phyloP scores from a whole-genome alignment of 2,797 vertebrate species.

The Rhincodon typus region DNA sequence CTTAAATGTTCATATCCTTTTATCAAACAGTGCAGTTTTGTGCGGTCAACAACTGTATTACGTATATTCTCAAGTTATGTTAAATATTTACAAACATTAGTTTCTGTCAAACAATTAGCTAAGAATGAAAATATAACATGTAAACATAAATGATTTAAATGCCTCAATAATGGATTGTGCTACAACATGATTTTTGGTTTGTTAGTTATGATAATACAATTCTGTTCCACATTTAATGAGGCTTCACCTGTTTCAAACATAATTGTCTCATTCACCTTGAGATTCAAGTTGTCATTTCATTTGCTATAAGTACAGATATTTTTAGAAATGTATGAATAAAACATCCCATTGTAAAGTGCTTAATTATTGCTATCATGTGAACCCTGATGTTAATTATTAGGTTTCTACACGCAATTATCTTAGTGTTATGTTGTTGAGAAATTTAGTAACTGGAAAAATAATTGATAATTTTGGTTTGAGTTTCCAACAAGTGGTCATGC shows the following conservation, averaged over 20 bases:
- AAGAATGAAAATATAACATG: not conserved
- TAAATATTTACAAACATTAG: not conserved
- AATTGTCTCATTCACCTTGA: not conserved
- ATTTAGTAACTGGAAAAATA: not conserved
- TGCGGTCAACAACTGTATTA: not conserved
- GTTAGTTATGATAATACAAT: conserved; percentile 10
- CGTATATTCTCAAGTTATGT: not conserved
- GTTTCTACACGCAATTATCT: not conserved
- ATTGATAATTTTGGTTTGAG: not conserved
- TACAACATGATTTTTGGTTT: not conserved
- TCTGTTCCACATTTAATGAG: conserved; percentile 11
- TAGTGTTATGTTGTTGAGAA: not conserved
- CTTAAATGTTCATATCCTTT: not conserved
- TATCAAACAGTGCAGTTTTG: not conserved
- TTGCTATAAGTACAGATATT: not conserved
- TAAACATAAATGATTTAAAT: not conserved
- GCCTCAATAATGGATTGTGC: not conserved
- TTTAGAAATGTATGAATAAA: not conserved
- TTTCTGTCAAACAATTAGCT: not conserved
- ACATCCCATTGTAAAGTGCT: not conserved
- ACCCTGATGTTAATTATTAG: not conserved
- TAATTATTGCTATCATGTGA: not conserved
- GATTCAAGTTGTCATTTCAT: not conserved
- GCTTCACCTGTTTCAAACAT: not conserved
- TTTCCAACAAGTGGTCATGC: not conserved